Base-by-base conservation (phyloP, 2,113 vertebrate species). In the Orthochromis indermauri region DNA sequence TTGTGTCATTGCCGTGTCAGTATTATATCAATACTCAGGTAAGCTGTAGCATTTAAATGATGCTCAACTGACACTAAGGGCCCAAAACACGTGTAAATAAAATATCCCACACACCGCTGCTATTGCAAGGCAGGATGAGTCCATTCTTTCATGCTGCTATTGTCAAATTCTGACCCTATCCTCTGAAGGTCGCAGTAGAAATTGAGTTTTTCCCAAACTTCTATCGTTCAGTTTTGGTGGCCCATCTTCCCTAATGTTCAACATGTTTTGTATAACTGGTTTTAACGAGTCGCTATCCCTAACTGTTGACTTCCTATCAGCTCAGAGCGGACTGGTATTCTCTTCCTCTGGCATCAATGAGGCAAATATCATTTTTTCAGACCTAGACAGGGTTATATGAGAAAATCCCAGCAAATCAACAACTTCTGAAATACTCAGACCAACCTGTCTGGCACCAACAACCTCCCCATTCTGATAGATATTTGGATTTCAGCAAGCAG, bases 221-320 rank as follows among this genome's bases (percentile, higher is more conserved):
- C n/a, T 42, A 24, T 3, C 0, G 37, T 24, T 40, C 35, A 42
- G 2, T 0, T 71, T 71, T 3, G 10, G 0, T 42, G 8, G 33
- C 33, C 61, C 33, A 68, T 68, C 61, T 66, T 13, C 61, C 33
- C 33, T 21, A 21, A 68, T 68, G 19, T 68, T 68, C 7, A 68
- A 13, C 7, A 13, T 4, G 7, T 37, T 68, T 37, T 37, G 61
- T 0, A 37, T 68, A 5, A 68, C 61, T 68, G 19, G 3, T 42
- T 71, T 42, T 42, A 71, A 40, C 2, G 0, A 71, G 8, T 0
- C 2, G 2, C 19, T 68, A 21, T 68, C 0, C 12, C 35, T 71
- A 40, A 71, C 35, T 40, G n/a, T 16, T 71, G 33, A 13, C 33
- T 66, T 21, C 33, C 33, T 66, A 37, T 66, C 61, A 66, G 61